Percentiles rank a stretch among this genome's conserved stretches.
phyloP scores from a whole-genome alignment of 1,140 invertebrate species.

The Bombus sylvicola region DNA sequence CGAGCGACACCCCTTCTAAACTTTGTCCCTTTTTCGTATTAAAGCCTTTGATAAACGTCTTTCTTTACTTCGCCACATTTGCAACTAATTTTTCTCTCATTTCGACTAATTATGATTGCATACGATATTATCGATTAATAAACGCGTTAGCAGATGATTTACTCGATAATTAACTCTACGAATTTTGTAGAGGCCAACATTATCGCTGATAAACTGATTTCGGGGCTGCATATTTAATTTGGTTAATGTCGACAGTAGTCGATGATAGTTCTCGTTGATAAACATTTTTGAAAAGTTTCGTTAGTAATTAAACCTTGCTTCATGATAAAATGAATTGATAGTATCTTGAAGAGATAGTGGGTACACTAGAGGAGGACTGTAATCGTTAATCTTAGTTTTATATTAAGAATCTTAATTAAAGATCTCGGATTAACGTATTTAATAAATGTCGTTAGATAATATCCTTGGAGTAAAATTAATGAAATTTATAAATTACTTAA shows the following conservation, averaged over 20 bases:
- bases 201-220: neutral
- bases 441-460: too few species aligned
- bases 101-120: neutral
- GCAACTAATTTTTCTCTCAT: neutral
- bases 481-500: too few species aligned
- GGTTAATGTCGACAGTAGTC: neutral
- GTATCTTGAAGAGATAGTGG: neutral
- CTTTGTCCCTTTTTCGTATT: constrained; percentile 19
- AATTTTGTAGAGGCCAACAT: neutral
- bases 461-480: neutral
- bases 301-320: neutral
- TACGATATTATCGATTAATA: too few species aligned
- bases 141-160: too few species aligned
- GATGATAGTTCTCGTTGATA: neutral
- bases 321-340: neutral
- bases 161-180: too few species aligned
- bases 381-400: neutral
- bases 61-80: neutral
- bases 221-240: neutral
- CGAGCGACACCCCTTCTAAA: constrained; percentile 30
- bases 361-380: neutral
- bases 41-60: neutral
- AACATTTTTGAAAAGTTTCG: neutral
- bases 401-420: neutral
- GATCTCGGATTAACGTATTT: too few species aligned